Base-by-base conservation (phyloP, 2,113 vertebrate genomes). In the Phylloscopus trochiloides region DNA sequence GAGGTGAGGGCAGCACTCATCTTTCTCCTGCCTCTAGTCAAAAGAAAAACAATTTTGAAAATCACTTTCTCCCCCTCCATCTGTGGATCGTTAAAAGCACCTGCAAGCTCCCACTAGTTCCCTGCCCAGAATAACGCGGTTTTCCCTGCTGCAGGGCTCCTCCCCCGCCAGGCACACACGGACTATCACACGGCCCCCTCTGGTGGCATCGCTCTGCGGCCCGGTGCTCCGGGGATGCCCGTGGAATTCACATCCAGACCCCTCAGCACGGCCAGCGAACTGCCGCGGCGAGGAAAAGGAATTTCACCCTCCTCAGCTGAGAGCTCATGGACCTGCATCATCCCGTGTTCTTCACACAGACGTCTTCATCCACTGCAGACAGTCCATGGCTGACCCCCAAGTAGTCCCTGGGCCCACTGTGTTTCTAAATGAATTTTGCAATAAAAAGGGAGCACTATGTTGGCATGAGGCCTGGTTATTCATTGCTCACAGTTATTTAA, bases 301-400 rank as follows among this genome's bases (percentile, higher is more conserved):
- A 6, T 28, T 25, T 22, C 51, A 19, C 1, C 34, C 21, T 11
- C 17, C 38, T 9, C 8, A 7, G 18, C n/a, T 25, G 66, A 19
- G 54, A 74, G 22, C 61, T 28, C 42, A 0, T 0, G 6, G 72
- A 4, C 6, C 59, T 4, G 50, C 16, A 9, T 3, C 32, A 18
- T 13, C 3, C 1, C 2, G 0, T 0, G 21, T 0, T 6, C 55
- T 13, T 50, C 12, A 0, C 3, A 3, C 32, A 15, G 26, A n/a
- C 3, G 21, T 6, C 58, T 6, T 1, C 58, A 1, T 6, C 18
- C 40, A 0, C 52, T 14, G 28, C 5, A 3, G 1, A 25, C 50
- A 52, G 48, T n/a, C 63, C 5, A 0, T 1, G n/a, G 71, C 58
- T 50, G 55, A 12, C 13, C 32, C 32, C 32, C 52, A 2, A 6